A percentile compares a stretch with the other conserved stretches of the same genome.
Evolutionary conservation across 1,140 invertebrate genomes (phyloP).

Genomic region (Leguminivora glycinivorella): DNA sequence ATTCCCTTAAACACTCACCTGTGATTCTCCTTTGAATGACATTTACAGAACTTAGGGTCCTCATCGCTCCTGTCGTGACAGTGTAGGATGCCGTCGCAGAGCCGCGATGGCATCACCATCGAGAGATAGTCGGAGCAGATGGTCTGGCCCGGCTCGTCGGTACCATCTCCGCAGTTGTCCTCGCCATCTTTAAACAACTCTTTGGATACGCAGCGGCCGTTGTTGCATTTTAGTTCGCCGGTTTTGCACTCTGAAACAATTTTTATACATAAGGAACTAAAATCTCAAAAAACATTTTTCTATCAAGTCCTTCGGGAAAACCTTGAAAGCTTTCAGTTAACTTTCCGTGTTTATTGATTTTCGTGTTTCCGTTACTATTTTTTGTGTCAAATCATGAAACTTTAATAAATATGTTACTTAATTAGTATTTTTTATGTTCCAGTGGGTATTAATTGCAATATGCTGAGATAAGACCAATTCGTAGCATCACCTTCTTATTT

Average conservation of each 20-base stretch:
- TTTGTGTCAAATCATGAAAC: too few relatives aligned
- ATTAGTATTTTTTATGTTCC: too few relatives aligned
- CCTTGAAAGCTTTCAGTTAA: too few relatives aligned
- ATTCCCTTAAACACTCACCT: conserved; percentile 46
- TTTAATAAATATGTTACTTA: too few relatives aligned
- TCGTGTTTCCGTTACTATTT: too few relatives aligned
- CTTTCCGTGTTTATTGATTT: too few relatives aligned
- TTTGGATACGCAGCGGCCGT: conserved; percentile 84
- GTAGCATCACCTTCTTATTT: too few relatives aligned
- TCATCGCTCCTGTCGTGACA: conserved; percentile 91
- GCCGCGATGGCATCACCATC: conserved; percentile 80
- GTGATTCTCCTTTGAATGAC: conserved; percentile 70
- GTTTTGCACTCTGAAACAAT: conserved; percentile 78
- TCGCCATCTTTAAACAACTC: conserved; percentile 83
- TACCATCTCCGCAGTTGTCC: conserved; percentile 84
- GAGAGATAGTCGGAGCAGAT: conserved; percentile 84
- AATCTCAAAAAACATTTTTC: too few relatives aligned
- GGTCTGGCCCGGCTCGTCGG: conserved; percentile 85
- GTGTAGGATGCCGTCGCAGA: conserved; percentile 89
- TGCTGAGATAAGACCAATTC: too few relatives aligned
- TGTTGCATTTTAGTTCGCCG: conserved; percentile 83
- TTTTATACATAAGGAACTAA: not conserved
- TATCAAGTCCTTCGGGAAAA: too few relatives aligned
- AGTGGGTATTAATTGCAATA: too few relatives aligned
- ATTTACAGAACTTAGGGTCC: conserved; percentile 81